These are phyloP conservation scores for Heliothis virescens DNA, from an alignment of 1,140 invertebrate genomes.

Conservation along the genomic window DNA sequence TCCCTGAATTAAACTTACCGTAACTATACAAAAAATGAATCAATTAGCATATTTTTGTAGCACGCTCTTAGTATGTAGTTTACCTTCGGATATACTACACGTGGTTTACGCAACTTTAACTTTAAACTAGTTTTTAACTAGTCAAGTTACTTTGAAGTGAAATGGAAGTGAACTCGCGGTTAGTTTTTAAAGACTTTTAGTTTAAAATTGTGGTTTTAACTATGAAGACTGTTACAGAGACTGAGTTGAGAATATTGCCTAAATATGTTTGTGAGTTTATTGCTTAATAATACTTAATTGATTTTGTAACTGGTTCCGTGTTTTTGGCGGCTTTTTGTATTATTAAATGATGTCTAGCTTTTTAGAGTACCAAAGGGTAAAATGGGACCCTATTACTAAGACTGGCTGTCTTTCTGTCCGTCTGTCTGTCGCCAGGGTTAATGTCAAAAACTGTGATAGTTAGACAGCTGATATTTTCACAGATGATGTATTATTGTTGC, in stretches of 20 bases:
- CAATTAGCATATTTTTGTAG: constrained; percentile 1
- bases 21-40: background rate
- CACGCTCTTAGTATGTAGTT: background rate
- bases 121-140: background rate
- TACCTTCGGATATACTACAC: constrained; percentile 1
- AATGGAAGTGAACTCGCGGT: background rate
- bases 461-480: no score
- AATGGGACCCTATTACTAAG: no score
- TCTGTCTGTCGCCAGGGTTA: no score
- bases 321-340: background rate
- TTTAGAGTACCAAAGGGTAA: no score
- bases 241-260: constrained; percentile 1
- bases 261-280: constrained; percentile 1
- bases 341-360: background rate
- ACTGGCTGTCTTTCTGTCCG: no score
- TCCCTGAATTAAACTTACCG: background rate
- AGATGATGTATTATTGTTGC: no score
- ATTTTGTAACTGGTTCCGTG: background rate
- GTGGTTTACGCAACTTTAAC: background rate
- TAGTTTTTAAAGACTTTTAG: background rate
- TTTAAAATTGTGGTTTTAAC: background rate
- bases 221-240: background rate
- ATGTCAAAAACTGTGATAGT: no score
- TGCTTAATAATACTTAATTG: no score
- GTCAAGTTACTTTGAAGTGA: constrained; percentile 1